A percentile compares a stretch with the other conserved stretches of the same genome.
Conservation (phyloP, 2,797 vertebrate species). For the Corythornis leucogaster region DNA sequence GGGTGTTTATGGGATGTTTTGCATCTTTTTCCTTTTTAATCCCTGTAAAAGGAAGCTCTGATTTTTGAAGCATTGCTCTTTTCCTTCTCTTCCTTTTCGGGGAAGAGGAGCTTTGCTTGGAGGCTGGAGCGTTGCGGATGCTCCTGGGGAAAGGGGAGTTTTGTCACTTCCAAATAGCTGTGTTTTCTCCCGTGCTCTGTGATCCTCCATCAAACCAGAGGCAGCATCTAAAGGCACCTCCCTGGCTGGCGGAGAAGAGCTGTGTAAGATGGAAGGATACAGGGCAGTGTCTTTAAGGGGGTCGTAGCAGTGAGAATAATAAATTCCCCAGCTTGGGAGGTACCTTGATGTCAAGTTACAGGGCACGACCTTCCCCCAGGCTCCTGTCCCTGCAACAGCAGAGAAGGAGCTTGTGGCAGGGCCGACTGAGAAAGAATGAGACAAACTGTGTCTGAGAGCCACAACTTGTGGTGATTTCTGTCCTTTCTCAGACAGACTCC, state of each 20-base stretch:
- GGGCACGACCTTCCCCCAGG: neutral
- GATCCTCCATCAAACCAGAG: conserved; percentile 8
- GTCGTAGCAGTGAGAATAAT: neutral
- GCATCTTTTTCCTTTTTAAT: neutral
- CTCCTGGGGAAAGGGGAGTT: conserved; percentile 2
- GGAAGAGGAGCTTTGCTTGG: neutral
- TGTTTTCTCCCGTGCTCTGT: neutral
- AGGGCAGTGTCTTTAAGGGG: neutral
- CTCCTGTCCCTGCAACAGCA: neutral
- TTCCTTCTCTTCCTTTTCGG: neutral
- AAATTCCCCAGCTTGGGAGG: neutral
- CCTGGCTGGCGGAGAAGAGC: neutral
- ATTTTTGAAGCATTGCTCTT: neutral
- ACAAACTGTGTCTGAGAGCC: neutral
- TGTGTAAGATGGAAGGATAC: neutral
- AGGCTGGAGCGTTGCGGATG: neutral
- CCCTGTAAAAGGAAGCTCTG: neutral
- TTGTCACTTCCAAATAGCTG: neutral
- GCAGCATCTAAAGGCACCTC: neutral
- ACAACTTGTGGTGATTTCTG: neutral
- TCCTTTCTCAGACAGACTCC: neutral
- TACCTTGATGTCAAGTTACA: neutral
- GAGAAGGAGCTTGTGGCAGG: accelerated
- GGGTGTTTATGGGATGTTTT: neutral
- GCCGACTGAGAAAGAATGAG: accelerated